Base-by-base conservation (phyloP, 2,113 vertebrate species). In the Telmatochromis sp. region DNA sequence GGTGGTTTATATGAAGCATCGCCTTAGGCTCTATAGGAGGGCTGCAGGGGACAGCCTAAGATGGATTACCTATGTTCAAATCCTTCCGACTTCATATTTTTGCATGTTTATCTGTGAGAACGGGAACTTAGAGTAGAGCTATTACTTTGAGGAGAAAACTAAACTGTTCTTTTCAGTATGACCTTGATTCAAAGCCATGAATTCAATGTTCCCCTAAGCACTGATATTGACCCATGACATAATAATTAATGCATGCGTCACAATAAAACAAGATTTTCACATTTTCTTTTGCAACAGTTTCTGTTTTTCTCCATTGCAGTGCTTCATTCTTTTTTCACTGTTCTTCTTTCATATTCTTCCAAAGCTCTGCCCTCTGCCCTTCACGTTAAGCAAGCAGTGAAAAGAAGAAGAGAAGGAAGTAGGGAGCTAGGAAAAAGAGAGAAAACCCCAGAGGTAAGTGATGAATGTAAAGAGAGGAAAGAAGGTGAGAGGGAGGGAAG, bases 61-160 rank as follows among this genome's bases (percentile, higher is more conserved):
- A 94, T 89, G 92, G 90, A 93, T 94, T 89, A 92, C 82, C 42
- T 80, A 54, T 58, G 65, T 73, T 91, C 53, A 35, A 65, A 91
- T 89, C 60, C 51, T 87, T 86, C 85, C 9, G 40, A 33, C 86
- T 81, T 92, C 63, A 63, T 65, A 91, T 82, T 81, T 89, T 33
- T 54, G 86, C 9, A 9, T 83, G 81, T 89, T 92, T 90, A 84
- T 80, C 60, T 89, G 68, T 33, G 75, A 57, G 26, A 78, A 51
- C 9, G 31, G 10, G 7, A 79, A 50, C 9, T 53, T 86, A 78
- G 35, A 68, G 79, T 42, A 47, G 5, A 37, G 45, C 47, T 91
- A 81, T 92, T 79, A 68, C 53, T 60, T 65, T 33, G 37, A 37
- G 35, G 51, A 80, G 80, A 71, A 81, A 47, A 57, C 45, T 42